Conservation (phyloP, 1,140 invertebrate species). For the Marisa cornuarietis region DNA sequence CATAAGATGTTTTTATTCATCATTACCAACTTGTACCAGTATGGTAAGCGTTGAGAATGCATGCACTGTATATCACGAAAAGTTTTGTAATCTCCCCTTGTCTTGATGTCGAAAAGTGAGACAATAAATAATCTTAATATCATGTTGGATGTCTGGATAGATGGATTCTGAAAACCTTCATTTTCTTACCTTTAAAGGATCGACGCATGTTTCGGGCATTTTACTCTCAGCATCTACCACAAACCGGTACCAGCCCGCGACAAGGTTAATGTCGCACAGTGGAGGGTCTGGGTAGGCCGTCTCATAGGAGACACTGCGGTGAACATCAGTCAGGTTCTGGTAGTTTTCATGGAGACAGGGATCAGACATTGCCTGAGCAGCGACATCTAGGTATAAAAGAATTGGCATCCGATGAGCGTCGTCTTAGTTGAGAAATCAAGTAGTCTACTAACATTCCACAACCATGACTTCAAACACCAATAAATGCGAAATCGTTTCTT, state of each 20-base stretch:
- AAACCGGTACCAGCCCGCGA: conserved; percentile 1
- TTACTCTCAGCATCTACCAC: background rate
- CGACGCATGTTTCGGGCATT: background rate
- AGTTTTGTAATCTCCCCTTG: too few species aligned
- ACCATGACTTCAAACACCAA: too few species aligned
- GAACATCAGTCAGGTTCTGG: background rate
- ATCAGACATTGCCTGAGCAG: background rate
- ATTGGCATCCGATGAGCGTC: too few species aligned
- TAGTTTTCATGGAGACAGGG: conserved; percentile 1
- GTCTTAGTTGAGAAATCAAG: too few species aligned
- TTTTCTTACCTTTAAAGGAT: background rate
- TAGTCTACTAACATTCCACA: too few species aligned
- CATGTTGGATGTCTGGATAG: too few species aligned
- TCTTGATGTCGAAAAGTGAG: too few species aligned
- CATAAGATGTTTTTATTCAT: background rate
- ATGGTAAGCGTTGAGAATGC: too few species aligned
- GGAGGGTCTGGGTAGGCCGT: background rate
- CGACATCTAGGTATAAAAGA: background rate
- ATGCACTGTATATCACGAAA: too few species aligned
- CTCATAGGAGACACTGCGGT: background rate
- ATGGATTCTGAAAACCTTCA: background rate
- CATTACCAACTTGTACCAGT: background rate
- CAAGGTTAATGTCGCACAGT: conserved; percentile 8
- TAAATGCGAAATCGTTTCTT: too few species aligned
- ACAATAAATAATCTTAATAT: too few species aligned